Percentiles rank a stretch among this genome's conserved stretches.
phyloP scores from a whole-genome alignment of 2,888 invertebrate species.

The Sipha maydis region DNA sequence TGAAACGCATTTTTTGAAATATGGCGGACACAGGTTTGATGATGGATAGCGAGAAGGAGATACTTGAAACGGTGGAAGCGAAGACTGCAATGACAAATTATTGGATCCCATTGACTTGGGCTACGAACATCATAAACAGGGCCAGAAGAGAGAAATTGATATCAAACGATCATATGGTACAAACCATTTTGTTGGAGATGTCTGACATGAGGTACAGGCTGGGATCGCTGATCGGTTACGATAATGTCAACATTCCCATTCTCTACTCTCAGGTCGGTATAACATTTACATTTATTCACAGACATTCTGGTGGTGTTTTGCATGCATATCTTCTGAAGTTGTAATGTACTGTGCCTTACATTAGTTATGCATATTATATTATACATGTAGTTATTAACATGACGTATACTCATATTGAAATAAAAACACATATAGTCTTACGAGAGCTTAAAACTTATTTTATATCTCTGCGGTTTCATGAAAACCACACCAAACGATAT shows the following conservation, averaged over 20 bases:
- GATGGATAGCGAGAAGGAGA: constrained; percentile 91
- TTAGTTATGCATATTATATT: background rate
- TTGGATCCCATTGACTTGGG: constrained; percentile 95
- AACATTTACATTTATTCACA: constrained; percentile 15
- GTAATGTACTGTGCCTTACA: background rate
- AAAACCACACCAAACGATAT: background rate
- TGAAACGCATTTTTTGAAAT: constrained; percentile 43
- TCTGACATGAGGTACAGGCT: constrained; percentile 87
- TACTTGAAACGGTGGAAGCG: constrained; percentile 88
- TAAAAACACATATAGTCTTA: background rate
- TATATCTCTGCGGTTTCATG: background rate
- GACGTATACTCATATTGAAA: constrained; percentile 31
- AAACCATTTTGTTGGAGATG: constrained; percentile 87
- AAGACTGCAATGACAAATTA: constrained; percentile 92
- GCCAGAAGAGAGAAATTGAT: constrained; percentile 87
- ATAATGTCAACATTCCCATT: constrained; percentile 90
- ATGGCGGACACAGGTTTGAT: constrained; percentile 76
- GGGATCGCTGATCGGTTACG: constrained; percentile 88
- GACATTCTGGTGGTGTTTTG: constrained; percentile 3
- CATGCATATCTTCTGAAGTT: constrained; percentile 17
- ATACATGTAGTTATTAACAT: constrained; percentile 20
- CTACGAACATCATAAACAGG: constrained; percentile 88
- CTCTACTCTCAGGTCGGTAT: constrained; percentile 86
- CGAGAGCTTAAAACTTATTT: background rate
- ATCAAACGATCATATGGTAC: constrained; percentile 89